Base-by-base conservation (phyloP, 2,888 invertebrate genomes). In the Amblyjoppa proteus region DNA sequence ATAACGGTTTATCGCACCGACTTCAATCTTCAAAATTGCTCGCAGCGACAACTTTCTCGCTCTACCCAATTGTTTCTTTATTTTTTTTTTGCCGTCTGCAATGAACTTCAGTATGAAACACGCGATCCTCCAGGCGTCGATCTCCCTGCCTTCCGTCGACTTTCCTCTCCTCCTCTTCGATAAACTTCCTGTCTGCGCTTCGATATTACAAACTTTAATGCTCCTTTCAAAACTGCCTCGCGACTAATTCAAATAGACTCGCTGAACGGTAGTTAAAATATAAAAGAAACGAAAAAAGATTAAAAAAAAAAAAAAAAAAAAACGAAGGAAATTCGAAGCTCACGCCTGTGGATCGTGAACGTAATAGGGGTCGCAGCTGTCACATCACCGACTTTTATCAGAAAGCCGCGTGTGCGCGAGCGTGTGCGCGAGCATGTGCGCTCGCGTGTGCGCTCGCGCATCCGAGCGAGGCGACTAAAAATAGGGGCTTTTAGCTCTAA, bases 401-500 rank as follows among this genome's bases (percentile, higher is more conserved):
- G 64, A 75, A 83, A 64, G 75, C 75, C 79, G 85, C 81, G 78
- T 75, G 85, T 25, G 76, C 61, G 79, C 16, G 45, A 11, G 20
- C 16, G n/a, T 41, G 11, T 13, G 76, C 61, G 79, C 16, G 45
- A 11, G 20, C 16, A 7, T 41, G 11, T 13, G 85, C n/a, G 76
- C 61, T 75, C 16, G 45, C 4, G 20, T 7, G n/a, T 41, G 11
- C 20, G 64, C 5, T 66, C 41, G 20, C 61, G 45, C 38, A 34
- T 58, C n/a, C 31, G n/a, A 38, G 56, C 66, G 56, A 45, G 34
- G 76, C 49, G 51, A 68, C 84, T 84, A 86, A 84, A 84, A 84
- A 86, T 86, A 86, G 84, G 79, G 81, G 86, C 84, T 86, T 86
- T 84, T 86, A 82, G 79, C 79, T 66, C 69, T 78, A 25, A 28